phyloP scores from a whole-genome alignment of 2,888 invertebrate genomes.

The Glyphotaelius pellucidus region DNA sequence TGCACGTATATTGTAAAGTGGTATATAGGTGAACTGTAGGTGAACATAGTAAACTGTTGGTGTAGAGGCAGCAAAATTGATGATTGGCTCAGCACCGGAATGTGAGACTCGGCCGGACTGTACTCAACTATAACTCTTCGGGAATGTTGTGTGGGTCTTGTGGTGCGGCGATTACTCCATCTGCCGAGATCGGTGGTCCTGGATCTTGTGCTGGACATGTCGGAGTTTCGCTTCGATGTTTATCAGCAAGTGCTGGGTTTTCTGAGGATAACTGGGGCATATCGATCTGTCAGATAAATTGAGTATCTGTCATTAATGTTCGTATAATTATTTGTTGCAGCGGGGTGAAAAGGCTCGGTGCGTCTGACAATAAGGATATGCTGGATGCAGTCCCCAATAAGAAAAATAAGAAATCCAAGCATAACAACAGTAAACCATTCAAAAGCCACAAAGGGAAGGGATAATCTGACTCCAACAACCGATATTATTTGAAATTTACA shows the following conservation, averaged over 20 bases:
- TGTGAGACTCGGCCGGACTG: no score
- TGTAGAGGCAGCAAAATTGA: no score
- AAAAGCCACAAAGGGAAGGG: slow-evolving; percentile 39
- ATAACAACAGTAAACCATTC: slow-evolving; percentile 50
- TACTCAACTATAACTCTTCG: no score
- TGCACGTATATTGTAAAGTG: no score
- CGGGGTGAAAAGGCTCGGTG: slow-evolving; percentile 75
- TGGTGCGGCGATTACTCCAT: neutral
- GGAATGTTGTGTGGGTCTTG: no score
- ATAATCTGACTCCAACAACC: neutral
- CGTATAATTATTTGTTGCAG: slow-evolving; percentile 68
- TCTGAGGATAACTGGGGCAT: neutral
- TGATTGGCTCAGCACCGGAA: no score
- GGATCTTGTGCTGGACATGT: neutral
- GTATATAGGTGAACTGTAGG: no score
- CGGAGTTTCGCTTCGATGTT: neutral
- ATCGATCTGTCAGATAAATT: neutral
- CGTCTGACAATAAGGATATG: slow-evolving; percentile 75
- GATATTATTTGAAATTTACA: neutral
- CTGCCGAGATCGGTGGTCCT: neutral
- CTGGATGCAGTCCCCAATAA: slow-evolving; percentile 72
- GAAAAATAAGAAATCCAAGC: slow-evolving; percentile 72
- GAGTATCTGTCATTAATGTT: neutral
- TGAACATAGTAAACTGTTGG: no score
- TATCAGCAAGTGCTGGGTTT: neutral